A percentile compares a stretch with the other conserved stretches of the same genome.
Evolutionary conservation across 2,797 vertebrate genomes (phyloP).

Genomic region (Botia almorhae): DNA sequence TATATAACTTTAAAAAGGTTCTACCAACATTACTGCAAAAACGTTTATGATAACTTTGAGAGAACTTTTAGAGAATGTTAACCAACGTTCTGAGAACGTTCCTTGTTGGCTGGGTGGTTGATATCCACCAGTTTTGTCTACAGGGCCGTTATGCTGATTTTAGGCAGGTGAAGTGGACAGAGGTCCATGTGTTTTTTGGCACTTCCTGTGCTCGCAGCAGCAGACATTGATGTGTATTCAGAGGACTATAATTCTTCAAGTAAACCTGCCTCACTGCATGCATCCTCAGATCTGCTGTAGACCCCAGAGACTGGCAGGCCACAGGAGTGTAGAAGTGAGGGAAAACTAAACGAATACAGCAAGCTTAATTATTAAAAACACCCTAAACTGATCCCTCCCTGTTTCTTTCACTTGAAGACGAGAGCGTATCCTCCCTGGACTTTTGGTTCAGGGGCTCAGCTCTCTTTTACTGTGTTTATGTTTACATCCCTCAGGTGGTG

Average conservation of each 20-base stretch:
- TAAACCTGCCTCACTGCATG: conserved; percentile 39
- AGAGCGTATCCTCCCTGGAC: conserved; percentile 69
- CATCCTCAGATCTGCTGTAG: conserved; percentile 60
- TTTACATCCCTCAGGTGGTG: conserved; percentile 63
- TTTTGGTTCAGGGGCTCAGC: conserved; percentile 58
- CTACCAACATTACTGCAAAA: no score
- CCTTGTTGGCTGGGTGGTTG: not conserved
- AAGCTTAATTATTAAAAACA: conserved; percentile 79
- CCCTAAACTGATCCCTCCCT: conserved; percentile 68
- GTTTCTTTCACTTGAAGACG: conserved; percentile 61
- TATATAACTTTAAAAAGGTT: no score
- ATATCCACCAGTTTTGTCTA: conserved; percentile 4
- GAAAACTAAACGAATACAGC: conserved; percentile 75
- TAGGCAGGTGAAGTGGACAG: conserved; percentile 74
- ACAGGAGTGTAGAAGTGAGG: conserved; percentile 72
- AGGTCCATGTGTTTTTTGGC: conserved; percentile 66
- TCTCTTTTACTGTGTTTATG: conserved; percentile 52
- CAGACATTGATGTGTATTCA: conserved; percentile 67
- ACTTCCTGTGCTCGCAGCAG: conserved; percentile 73
- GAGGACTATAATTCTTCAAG: conserved; percentile 65
- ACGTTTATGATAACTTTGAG: no score
- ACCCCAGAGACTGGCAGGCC: conserved; percentile 72
- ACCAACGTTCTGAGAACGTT: no score
- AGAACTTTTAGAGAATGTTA: no score
- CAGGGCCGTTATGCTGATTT: conserved; percentile 71